A percentile compares a stretch with the other conserved stretches of the same genome.
Conservation (phyloP, 35 echinoderm and acorn worm species). For the Chiridota heheva region DNA sequence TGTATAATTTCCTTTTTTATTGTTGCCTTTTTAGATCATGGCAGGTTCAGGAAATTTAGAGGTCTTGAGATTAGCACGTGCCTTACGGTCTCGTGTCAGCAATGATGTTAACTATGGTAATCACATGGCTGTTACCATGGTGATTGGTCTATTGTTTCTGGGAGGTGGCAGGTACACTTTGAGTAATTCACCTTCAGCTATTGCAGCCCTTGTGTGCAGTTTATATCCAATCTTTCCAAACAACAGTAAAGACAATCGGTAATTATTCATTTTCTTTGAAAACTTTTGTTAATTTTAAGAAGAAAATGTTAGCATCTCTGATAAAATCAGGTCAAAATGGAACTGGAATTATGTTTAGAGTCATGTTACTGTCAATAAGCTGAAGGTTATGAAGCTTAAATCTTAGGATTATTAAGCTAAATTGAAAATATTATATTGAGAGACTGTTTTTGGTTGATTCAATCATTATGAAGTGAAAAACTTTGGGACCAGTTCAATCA, state of each 20-base stretch:
- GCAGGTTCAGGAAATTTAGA: conserved; percentile 87
- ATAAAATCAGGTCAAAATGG: no score
- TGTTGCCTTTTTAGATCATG: conserved; percentile 67
- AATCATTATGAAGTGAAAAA: no score
- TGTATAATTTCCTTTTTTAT: background rate
- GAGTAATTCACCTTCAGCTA: conserved; percentile 57
- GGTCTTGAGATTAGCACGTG: conserved; percentile 62
- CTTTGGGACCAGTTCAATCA: no score
- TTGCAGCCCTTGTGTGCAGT: conserved; percentile 82
- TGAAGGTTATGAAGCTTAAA: no score
- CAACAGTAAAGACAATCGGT: conserved; percentile 97
- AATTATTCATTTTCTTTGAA: no score
- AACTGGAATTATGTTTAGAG: no score
- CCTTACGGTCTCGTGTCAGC: conserved; percentile 40
- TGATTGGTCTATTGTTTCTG: conserved; percentile 88
- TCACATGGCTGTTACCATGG: conserved; percentile 90
- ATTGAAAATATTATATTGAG: no score
- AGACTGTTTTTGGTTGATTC: no score
- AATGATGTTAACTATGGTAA: conserved; percentile 78
- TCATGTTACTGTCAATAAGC: no score
- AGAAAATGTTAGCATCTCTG: no score
- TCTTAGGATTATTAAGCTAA: no score
- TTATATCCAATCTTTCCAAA: conserved; percentile 88
- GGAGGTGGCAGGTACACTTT: conserved; percentile 92
- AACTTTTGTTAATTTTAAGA: no score